Conservation (phyloP, 2,113 vertebrate genomes). For the Neolamprologus modestus region DNA sequence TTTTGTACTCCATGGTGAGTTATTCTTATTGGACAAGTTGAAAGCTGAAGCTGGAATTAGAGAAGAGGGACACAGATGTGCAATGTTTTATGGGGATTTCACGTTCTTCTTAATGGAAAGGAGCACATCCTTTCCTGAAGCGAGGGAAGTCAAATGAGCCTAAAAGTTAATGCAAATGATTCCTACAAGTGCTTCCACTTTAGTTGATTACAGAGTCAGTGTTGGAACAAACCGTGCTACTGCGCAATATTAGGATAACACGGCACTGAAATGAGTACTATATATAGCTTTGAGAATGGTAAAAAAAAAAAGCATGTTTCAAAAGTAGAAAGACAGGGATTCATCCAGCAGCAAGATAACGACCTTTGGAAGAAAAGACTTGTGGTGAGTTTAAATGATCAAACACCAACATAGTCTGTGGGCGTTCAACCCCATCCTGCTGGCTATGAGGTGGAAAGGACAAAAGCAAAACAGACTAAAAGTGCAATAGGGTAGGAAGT, state of each 20-base stretch:
- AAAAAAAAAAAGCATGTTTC: not conserved
- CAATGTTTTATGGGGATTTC: not conserved
- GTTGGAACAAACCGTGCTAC: not conserved
- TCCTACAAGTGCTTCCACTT: not conserved
- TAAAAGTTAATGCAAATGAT: not conserved
- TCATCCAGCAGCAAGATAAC: not conserved
- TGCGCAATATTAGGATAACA: not conserved
- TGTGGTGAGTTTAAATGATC: not conserved
- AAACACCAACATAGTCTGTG: not conserved
- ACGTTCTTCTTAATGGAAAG: not conserved
- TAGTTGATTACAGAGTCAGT: not conserved
- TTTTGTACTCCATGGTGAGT: not conserved
- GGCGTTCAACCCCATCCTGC: not conserved
- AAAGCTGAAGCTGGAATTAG: constrained; percentile 4
- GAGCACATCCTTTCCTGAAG: not conserved
- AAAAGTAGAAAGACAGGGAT: not conserved
- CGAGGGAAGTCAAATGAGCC: not conserved
- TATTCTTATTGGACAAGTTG: not conserved
- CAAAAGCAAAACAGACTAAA: not conserved
- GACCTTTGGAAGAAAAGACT: not conserved
- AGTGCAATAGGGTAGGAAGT: not conserved
- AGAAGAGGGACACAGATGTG: not conserved
- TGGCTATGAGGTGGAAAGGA: not conserved
- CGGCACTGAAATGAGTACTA: not conserved
- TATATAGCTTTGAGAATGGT: not conserved